phyloP scores from a whole-genome alignment of 2,113 vertebrate genomes.

The Aramus guarauna region DNA sequence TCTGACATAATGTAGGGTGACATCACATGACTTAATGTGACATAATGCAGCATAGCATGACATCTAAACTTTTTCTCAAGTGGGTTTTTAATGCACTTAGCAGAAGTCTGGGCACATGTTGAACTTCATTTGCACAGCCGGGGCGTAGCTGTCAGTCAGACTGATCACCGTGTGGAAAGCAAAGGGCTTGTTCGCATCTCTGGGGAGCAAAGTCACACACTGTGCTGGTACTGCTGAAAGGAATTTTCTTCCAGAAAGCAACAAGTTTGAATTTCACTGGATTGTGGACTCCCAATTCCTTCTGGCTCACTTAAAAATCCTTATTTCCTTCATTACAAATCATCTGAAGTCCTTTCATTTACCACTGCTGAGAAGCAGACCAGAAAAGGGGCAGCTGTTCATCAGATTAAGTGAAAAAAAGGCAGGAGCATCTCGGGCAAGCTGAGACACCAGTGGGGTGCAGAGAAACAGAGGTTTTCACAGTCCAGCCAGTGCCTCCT shows the following conservation, averaged over 20 bases:
- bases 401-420: background rate
- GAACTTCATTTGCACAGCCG: background rate
- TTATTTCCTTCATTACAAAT: background rate
- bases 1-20: background rate
- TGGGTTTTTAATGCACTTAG: background rate
- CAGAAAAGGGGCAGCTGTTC: background rate
- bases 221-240: background rate
- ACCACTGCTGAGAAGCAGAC: background rate
- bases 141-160: background rate
- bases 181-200: background rate
- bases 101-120: fast-evolving
- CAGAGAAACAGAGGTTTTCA: background rate
- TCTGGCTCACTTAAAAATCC: background rate
- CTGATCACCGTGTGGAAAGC: background rate
- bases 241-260: background rate
- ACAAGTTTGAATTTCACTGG: background rate
- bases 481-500: background rate
- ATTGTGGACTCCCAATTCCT: background rate
- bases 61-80: background rate
- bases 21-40: background rate
- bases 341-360: background rate
- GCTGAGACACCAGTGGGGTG: background rate
- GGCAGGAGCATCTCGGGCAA: background rate
- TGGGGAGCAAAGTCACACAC: background rate
- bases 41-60: background rate